Evolutionary conservation across 2,797 vertebrate genomes (phyloP).

Genomic region (Scyliorhinus canicula): DNA sequence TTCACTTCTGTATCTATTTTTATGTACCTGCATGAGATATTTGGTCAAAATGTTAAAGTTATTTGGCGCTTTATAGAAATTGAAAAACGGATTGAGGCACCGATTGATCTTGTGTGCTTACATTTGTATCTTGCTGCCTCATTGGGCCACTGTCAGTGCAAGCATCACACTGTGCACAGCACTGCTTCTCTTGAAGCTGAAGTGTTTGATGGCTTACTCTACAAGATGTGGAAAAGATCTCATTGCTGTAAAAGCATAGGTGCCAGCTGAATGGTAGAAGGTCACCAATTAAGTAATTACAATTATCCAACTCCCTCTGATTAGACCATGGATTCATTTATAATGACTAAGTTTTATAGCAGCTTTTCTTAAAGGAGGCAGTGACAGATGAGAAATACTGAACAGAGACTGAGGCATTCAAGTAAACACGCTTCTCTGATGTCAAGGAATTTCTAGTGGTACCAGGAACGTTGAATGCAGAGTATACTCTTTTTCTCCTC

Average conservation of each 20-base stretch:
- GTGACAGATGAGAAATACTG: background rate
- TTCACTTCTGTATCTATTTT: constrained; percentile 14
- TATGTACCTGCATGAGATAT: background rate
- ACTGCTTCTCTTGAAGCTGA: background rate
- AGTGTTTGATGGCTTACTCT: background rate
- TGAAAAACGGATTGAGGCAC: background rate
- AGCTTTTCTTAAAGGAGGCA: background rate
- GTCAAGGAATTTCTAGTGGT: background rate
- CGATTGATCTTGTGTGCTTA: background rate
- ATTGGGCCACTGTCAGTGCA: background rate
- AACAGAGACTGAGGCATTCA: background rate
- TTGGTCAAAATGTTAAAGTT: background rate
- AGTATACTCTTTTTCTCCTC: background rate
- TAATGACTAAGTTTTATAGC: background rate
- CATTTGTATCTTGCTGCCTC: background rate
- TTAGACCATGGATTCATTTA: background rate
- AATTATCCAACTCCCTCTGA: background rate
- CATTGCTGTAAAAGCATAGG: background rate
- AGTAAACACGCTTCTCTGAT: background rate
- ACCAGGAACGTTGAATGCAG: background rate
- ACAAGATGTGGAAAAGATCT: background rate
- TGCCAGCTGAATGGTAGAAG: background rate
- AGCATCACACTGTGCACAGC: background rate
- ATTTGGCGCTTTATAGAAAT: background rate
- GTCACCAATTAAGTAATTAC: background rate